These are phyloP conservation scores for Megalops atlanticus DNA, from an alignment of 2,113 vertebrate genomes.

Conservation along the genomic window DNA sequence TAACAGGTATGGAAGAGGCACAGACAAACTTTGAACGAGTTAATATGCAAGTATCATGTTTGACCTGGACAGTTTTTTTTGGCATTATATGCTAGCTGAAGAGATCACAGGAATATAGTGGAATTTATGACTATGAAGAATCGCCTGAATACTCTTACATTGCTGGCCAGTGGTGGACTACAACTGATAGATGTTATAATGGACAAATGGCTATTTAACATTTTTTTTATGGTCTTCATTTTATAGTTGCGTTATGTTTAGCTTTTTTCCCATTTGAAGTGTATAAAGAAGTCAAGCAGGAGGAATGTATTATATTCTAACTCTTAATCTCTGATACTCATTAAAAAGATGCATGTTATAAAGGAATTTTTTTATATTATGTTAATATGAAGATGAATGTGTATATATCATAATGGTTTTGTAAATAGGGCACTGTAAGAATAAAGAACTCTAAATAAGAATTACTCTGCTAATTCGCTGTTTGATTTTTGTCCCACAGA, in stretches of 20 bases:
- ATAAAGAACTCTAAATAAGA: constrained; percentile 33
- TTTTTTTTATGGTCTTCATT: constrained; percentile 38
- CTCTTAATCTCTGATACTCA: constrained; percentile 37
- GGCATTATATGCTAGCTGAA: not conserved
- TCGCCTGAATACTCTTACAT: constrained; percentile 56
- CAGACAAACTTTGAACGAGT: not conserved
- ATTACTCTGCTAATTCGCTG: not conserved
- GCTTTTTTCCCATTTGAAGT: constrained; percentile 48
- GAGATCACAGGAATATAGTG: constrained; percentile 3
- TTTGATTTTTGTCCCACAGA: not conserved
- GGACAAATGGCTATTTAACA: constrained; percentile 32
- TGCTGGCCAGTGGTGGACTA: constrained; percentile 69
- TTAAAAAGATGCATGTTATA: constrained; percentile 59
- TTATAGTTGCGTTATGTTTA: constrained; percentile 50
- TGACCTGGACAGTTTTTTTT: not conserved
- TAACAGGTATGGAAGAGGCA: not conserved
- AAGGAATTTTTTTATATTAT: constrained; percentile 53
- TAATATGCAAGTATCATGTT: not conserved
- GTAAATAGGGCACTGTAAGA: constrained; percentile 49
- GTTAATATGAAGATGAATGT: constrained; percentile 52
- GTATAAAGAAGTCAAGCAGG: constrained; percentile 38
- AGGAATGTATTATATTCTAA: constrained; percentile 53
- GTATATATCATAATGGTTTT: constrained; percentile 54
- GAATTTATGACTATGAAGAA: constrained; percentile 37
- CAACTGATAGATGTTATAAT: constrained; percentile 38